Base-by-base conservation (phyloP, 1,140 invertebrate genomes). In the Brachionus sp. region DNA sequence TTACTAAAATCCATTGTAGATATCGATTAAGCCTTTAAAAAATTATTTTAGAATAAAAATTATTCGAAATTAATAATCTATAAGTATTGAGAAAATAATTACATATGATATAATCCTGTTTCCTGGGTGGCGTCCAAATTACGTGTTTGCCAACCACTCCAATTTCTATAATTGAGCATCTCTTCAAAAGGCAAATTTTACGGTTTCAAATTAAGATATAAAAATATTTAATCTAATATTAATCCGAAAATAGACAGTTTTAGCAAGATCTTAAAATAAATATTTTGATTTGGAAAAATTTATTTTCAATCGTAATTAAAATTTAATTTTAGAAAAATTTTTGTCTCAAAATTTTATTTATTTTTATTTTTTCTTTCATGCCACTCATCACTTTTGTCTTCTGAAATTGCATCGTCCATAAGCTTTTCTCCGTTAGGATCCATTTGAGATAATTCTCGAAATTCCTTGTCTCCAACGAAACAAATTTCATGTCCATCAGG, bases 401-500 rank as follows among this genome's bases (percentile, higher is more conserved):
- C 23, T 13, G 12, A 39, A 44, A 64, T 84, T 44, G 73, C 50
- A 4, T 84, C 68, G 9, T 80, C 33, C 62, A 84, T 70, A 33
- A 77, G 23, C 16, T 29, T 66, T 75, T 70, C 39, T 16, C 93
- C 95, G 78, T 93, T 91, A 9, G 93, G 92, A 86, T 98, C 96
- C 10, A 95, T 91, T 86, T 94, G 90, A 0, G 96, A 98, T 35
- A 99, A 89, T 87, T 96, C 91, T 35, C 92, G 89, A 89, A 97
- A 98, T 33, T 92, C 95, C 90, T 97, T 95, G 86, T 98, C 95
- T 84, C 97, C 96, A 13, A 98, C 97, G 90, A 98, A 98, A 90
- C 97, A 98, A 84, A 99, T 98, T 90, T 98, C 96, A 90, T 98
- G 96, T 1, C 92, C 94, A 90, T 98, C 95, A 93, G 96, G 96